Base-by-base conservation (phyloP, 2,113 vertebrate genomes). In the Otus sunia region DNA sequence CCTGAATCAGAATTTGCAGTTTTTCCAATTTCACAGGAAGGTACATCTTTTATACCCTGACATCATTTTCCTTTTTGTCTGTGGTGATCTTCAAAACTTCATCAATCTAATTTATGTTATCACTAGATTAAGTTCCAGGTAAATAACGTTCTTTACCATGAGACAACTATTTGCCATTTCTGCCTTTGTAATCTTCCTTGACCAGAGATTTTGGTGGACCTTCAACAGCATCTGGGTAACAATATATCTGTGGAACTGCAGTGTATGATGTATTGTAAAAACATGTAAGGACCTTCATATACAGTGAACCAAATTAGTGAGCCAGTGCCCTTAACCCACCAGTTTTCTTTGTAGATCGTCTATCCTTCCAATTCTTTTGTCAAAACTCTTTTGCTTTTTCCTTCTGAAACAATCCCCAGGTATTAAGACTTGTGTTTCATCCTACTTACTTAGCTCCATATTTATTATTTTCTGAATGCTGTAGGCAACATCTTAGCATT, bases 201-300 rank as follows among this genome's bases (percentile, higher is more conserved):
- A 72, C 13, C 15, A 63, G 25, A 73, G 9, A 41, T 59, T 86
- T n/a, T 50, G 2, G 13, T 56, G 34, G 29, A 37, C 9, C 16
- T 79, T n/a, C 41, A 73, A 60, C 15, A 59, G 2, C 18, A 53
- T 14, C 22, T 15, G 13, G 10, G 10, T 60, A 60, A 49, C 6
- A 69, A 67, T 0, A 1, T 3, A 41, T 11, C 9, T 12, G 13
- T 26, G 22, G 8, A 78, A 30, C 4, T 27, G 30, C 6, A 77
- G 7, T 13, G 2, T 25, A 27, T 19, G 17, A 37, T 39, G 3
- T 20, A 52, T 6, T 73, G 14, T 3, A 74, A 80, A 76, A 73
- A 1, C 7, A 45, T 34, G 5, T 29, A 56, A 18, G 5, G 23
- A 26, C 41, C 45, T 76, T 64, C 36, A 64, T 0, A 0, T 39